Evolutionary conservation across 2,797 vertebrate genomes (phyloP).

Genomic region (Gymnoscopelus braueri): DNA sequence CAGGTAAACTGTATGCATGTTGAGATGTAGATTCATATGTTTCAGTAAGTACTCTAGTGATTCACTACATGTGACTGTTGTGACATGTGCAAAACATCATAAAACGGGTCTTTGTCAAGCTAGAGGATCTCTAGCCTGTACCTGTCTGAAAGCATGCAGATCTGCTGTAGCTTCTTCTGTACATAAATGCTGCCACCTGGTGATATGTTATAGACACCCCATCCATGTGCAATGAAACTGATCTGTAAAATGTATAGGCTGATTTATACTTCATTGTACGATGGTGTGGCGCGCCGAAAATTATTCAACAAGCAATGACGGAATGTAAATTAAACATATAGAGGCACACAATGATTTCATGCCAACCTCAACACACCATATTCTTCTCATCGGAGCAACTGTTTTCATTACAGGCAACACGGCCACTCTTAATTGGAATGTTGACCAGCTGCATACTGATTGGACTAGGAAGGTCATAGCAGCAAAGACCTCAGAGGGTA

Average conservation of each 20-base stretch:
- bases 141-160: constrained; percentile 50
- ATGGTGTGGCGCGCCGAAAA: no score
- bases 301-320: no score
- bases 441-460: constrained; percentile 61
- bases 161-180: constrained; percentile 50
- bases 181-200: constrained; percentile 85
- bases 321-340: not conserved
- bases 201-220: constrained; percentile 65
- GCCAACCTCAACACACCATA: constrained; percentile 15
- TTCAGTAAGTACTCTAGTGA: no score
- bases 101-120: constrained; percentile 16
- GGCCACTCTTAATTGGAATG: constrained; percentile 56
- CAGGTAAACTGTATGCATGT: not conserved
- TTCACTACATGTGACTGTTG: not conserved
- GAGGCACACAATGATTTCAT: constrained; percentile 30
- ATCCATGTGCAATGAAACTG: constrained; percentile 37
- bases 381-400: constrained; percentile 36
- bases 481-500: constrained; percentile 54
- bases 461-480: constrained; percentile 63
- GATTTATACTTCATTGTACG: no score
- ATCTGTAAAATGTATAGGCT: constrained; percentile 33
- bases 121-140: not conserved
- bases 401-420: constrained; percentile 55
- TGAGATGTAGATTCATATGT: not conserved
- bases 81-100: constrained; percentile 34